Conservation (phyloP, 2,797 vertebrate genomes). For the Tarsius wallacei region DNA sequence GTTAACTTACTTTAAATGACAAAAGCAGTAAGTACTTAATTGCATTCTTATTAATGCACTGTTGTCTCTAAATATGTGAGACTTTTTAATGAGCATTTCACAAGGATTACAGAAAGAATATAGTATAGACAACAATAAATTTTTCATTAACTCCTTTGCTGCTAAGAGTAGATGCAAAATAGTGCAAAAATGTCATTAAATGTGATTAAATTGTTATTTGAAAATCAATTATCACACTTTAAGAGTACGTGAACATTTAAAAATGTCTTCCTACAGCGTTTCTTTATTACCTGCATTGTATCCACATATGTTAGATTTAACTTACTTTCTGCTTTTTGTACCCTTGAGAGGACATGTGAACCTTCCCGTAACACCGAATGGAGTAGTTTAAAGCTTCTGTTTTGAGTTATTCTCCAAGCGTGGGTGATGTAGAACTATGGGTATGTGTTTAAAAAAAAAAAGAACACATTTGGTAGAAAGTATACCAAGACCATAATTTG, state of each 20-base stretch:
- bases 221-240: conserved; percentile 65
- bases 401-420: not conserved
- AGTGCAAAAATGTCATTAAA: conserved; percentile 12
- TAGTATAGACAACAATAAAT: conserved; percentile 83
- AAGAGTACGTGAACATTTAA: conserved; percentile 41
- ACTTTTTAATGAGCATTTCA: conserved; percentile 86
- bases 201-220: conserved; percentile 37
- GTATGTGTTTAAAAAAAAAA: not conserved
- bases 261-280: not conserved
- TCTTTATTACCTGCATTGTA: not conserved
- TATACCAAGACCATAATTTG: not conserved
- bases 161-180: conserved; percentile 35
- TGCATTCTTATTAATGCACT: conserved; percentile 87
- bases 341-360: not conserved
- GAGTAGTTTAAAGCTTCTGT: not conserved
- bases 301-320: not conserved
- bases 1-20: conserved; percentile 88
- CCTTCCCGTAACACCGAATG: not conserved
- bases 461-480: not conserved
- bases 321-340: conserved; percentile 13
- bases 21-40: conserved; percentile 88
- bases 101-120: conserved; percentile 81
- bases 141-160: conserved; percentile 80
- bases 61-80: conserved; percentile 83
- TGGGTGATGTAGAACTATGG: not conserved